Percentiles rank a stretch among this genome's conserved stretches.
Evolutionary conservation across 2,113 vertebrate species (phyloP).

Genomic region (Cacatua alba): DNA sequence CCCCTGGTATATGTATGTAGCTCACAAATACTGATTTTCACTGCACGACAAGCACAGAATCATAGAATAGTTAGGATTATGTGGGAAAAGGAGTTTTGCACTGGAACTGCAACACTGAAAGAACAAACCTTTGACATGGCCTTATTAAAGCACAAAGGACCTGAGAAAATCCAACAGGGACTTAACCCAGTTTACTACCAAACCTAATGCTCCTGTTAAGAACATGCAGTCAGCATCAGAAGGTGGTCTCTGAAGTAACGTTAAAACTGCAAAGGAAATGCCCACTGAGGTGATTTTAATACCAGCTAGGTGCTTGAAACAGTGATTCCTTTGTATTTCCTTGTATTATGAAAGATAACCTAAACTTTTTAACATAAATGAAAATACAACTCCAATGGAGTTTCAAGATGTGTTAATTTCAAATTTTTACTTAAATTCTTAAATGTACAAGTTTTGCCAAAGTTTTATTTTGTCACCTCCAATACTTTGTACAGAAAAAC

Average conservation of each 20-base stretch:
- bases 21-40: neutral
- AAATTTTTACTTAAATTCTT: neutral
- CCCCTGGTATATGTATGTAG: too few species aligned
- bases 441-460: neutral
- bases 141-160: neutral
- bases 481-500: neutral
- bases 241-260: neutral
- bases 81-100: neutral
- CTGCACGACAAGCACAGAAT: neutral
- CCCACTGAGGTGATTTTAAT: neutral
- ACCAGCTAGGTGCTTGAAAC: neutral
- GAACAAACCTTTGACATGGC: neutral
- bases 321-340: neutral
- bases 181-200: neutral
- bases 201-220: neutral
- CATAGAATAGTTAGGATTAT: neutral
- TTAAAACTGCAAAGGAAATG: neutral
- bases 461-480: neutral
- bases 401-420: neutral
- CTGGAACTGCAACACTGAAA: neutral
- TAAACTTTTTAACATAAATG: neutral
- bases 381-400: rapidly evolving
- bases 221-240: neutral
- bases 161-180: neutral
- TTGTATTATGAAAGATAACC: neutral